phyloP scores from a whole-genome alignment of 2,888 invertebrate genomes.

The Saturnia japonica region DNA sequence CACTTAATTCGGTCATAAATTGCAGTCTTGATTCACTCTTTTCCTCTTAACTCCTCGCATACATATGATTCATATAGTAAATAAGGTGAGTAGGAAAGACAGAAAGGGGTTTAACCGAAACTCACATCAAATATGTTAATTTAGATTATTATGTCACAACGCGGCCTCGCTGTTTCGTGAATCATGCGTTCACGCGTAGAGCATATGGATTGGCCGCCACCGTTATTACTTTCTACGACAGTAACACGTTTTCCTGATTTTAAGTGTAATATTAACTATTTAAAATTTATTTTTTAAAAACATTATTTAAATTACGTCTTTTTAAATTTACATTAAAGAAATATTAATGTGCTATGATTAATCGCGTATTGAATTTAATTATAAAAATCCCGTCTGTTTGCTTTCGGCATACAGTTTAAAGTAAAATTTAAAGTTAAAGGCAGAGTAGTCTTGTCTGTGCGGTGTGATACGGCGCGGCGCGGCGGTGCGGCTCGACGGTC shows the following conservation, averaged over 20 bases:
- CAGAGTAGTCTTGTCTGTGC: conserved; percentile 2
- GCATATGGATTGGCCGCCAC: conserved; percentile 58
- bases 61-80: conserved; percentile 44
- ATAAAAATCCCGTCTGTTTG: background rate
- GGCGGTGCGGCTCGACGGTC: conserved; percentile 34
- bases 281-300: background rate
- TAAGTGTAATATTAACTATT: background rate
- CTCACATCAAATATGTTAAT: conserved; percentile 69
- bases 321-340: background rate
- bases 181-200: conserved; percentile 60
- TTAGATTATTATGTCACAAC: conserved; percentile 78
- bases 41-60: conserved; percentile 38
- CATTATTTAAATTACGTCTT: background rate
- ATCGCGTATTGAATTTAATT: background rate
- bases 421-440: background rate
- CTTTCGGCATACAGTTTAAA: background rate
- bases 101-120: conserved; percentile 61
- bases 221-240: conserved; percentile 78
- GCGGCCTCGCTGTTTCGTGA: conserved; percentile 64
- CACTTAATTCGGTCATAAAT: background rate
- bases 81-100: conserved; percentile 62
- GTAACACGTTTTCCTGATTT: conserved; percentile 41
- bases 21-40: background rate
- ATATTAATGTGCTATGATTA: background rate
- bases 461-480: conserved; percentile 34